phyloP scores from a whole-genome alignment of 2,888 invertebrate genomes.

The Campoplex nolae region DNA sequence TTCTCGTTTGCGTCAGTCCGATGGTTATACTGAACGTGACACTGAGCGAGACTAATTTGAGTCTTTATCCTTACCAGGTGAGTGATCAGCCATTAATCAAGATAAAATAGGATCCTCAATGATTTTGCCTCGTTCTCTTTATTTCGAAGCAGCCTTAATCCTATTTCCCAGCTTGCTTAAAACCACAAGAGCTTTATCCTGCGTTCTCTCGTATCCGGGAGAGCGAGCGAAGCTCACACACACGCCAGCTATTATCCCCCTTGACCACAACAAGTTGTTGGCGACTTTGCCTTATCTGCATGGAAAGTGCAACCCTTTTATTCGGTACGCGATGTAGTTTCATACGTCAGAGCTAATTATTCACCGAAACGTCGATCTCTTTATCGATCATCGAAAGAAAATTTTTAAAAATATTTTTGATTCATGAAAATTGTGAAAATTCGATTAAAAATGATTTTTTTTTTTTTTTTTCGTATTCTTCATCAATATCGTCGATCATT shows the following conservation, averaged over 20 bases:
- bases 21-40: slow-evolving; percentile 90
- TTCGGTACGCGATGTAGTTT: background rate
- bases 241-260: slow-evolving; percentile 39
- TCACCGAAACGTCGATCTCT: too few relatives aligned
- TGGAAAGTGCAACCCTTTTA: background rate
- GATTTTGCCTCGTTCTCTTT: background rate
- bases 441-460: background rate
- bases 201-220: background rate
- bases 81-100: slow-evolving; percentile 70
- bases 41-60: slow-evolving; percentile 87
- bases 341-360: background rate
- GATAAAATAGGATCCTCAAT: slow-evolving; percentile 35
- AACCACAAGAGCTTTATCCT: slow-evolving; percentile 42
- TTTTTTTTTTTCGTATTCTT: background rate
- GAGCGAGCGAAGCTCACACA: background rate
- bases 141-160: background rate
- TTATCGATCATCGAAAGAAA: background rate
- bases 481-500: background rate
- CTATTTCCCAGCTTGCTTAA: slow-evolving; percentile 25
- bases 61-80: slow-evolving; percentile 88
- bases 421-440: too few relatives aligned
- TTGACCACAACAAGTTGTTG: slow-evolving; percentile 58
- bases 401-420: accelerated
- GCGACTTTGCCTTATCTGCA: slow-evolving; percentile 37
- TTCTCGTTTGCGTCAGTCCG: slow-evolving; percentile 89